Conservation (phyloP, 2,888 invertebrate species). For the Pollenia amentaria region DNA sequence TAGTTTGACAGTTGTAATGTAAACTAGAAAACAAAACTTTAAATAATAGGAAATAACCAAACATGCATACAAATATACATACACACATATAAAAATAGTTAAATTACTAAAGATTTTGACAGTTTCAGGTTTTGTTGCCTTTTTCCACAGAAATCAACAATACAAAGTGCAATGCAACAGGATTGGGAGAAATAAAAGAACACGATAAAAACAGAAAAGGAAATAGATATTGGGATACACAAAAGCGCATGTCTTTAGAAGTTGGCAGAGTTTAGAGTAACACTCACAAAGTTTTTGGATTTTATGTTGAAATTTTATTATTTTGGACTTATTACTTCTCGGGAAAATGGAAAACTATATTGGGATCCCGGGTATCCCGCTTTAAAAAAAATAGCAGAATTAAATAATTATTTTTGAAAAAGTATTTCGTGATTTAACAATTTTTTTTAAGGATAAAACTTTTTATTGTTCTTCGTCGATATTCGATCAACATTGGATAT, state of each 20-base stretch:
- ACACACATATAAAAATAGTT: background rate
- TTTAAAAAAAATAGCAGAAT: no score
- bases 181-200: slow-evolving; percentile 28
- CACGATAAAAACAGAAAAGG: slow-evolving; percentile 25
- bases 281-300: no score
- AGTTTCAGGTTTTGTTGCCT: slow-evolving; percentile 17
- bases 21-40: slow-evolving; percentile 17
- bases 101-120: slow-evolving; percentile 32
- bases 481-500: no score
- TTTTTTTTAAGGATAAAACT: no score
- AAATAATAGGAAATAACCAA: background rate
- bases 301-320: background rate
- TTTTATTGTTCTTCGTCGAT: no score
- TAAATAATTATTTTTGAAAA: no score
- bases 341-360: no score
- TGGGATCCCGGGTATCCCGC: no score
- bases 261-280: background rate
- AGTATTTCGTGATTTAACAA: no score
- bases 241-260: slow-evolving; percentile 38
- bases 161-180: slow-evolving; percentile 58
- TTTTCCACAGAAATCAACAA: slow-evolving; percentile 14
- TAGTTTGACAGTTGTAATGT: slow-evolving; percentile 56
- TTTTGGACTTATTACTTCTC: background rate
- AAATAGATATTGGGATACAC: background rate
- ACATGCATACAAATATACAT: background rate